Evolutionary conservation across 2,888 invertebrate species (phyloP), one percentile per base, ranked within the genome.

Genomic region (Strigamia crassipes): DNA sequence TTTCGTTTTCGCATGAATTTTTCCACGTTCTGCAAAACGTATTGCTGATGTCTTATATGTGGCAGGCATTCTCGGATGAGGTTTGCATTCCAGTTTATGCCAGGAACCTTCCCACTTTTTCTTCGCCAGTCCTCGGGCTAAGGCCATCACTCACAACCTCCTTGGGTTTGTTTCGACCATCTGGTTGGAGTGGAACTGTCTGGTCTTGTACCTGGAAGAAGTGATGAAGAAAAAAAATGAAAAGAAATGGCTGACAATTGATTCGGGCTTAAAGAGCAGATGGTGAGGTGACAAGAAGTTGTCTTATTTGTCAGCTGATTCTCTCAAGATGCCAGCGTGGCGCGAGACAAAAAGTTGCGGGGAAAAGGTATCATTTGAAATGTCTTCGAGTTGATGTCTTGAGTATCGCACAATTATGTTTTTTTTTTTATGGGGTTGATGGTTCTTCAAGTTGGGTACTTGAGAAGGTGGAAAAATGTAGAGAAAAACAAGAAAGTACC

Each of bases 1-100:
- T 46, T 46, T 13, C 46, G 46, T 46, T 46, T 46, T n/a, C 12
- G n/a, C n/a, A 1, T 61, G n/a, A 73, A 73, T 73, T 73, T 73
- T 73, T 31, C 31, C 73, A 73, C 73, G 73, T 31, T 31, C 73
- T 31, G 31, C 13, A 73, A 73, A 27, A 31, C 73, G 73, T 73
- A 73, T 31, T 73, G 73, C 73, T 15, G 73, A 27, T 73, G 31
- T 73, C 27, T 73, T 66, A 27, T 12, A 18, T 42, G 23, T 21
- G 61, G 23, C 21, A 61, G 21, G 23, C 21, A 61, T 18, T 18
- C 61, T 61, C 61, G 13, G 9, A 61, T 46, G 61, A 73, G 73
- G 73, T 73, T 73, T 73, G 73, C 73, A 73, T 73, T 73, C 73
- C 73, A 73, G 73, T 73, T 73, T 73, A 31, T 73, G 73, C 73